phyloP scores from a whole-genome alignment of 2,888 invertebrate genomes.

The Zygothrica quintamaculata region DNA sequence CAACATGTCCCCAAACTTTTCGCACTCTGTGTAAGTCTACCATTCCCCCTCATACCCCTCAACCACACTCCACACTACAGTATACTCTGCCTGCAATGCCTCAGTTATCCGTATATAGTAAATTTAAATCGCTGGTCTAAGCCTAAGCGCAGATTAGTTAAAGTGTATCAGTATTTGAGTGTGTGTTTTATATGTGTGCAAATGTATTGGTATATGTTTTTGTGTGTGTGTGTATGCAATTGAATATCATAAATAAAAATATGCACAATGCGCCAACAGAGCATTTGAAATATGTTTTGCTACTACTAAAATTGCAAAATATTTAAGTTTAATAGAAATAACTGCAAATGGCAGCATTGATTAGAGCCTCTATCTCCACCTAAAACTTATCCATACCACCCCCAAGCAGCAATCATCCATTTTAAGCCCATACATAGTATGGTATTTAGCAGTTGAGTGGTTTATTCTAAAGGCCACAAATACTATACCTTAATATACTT shows the following conservation, averaged over 20 bases:
- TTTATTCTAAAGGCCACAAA: too few species aligned
- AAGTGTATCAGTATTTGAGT: too few species aligned
- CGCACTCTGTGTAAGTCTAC: background rate
- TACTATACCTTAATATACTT: too few species aligned
- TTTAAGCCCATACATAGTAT: too few species aligned
- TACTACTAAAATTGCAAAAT: conserved; percentile 13
- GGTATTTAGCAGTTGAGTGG: conserved; percentile 8
- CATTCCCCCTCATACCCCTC: background rate
- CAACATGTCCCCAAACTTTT: background rate
- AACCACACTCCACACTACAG: background rate
- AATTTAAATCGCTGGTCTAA: conserved; percentile 56
- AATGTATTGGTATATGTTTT: background rate
- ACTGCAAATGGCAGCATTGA: conserved; percentile 38
- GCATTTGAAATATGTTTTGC: conserved; percentile 47
- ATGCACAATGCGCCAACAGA: conserved; percentile 36
- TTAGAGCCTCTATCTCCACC: conserved; percentile 37
- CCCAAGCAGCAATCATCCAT: too few species aligned
- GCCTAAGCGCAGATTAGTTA: conserved; percentile 59
- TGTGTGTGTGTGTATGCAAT: conserved; percentile 6
- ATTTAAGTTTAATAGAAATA: conserved; percentile 24
- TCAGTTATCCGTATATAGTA: background rate
- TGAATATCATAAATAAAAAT: conserved; percentile 42
- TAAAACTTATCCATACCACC: too few species aligned
- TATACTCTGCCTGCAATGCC: conserved; percentile 10
- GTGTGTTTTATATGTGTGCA: too few species aligned